A percentile compares a stretch with the other conserved stretches of the same genome.
These are phyloP conservation scores for Flabesymbios commensalis DNA, from an alignment of 2,888 invertebrate species.

Conservation along the genomic window DNA sequence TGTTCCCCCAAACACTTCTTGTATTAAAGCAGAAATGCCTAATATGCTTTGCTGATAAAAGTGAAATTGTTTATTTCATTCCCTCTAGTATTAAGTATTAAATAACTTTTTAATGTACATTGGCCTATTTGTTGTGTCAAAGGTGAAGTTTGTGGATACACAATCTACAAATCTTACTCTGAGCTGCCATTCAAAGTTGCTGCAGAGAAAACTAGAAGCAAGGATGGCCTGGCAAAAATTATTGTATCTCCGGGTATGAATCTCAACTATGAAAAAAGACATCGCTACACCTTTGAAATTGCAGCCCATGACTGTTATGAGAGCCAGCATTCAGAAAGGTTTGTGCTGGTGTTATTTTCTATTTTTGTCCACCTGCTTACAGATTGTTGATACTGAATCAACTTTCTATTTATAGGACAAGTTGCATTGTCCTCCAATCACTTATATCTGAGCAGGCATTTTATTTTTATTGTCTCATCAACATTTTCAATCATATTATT, in stretches of 20 bases:
- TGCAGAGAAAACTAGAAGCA: conserved; percentile 39
- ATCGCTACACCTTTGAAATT: conserved; percentile 94
- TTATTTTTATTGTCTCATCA: too few species aligned
- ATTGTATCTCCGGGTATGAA: conserved; percentile 55
- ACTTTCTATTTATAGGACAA: too few species aligned
- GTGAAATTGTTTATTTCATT: too few species aligned
- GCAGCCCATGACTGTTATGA: conserved; percentile 87
- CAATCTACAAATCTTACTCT: conserved; percentile 40
- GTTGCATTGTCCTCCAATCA: too few species aligned
- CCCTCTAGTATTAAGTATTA: too few species aligned
- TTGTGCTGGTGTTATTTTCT: neutral
- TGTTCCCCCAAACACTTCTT: too few species aligned
- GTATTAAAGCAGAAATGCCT: too few species aligned
- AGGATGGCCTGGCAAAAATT: conserved; percentile 50
- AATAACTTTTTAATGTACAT: neutral
- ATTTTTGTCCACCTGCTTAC: neutral
- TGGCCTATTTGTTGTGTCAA: neutral
- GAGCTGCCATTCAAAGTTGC: conserved; percentile 36
- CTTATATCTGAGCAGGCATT: too few species aligned
- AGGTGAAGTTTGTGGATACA: conserved; percentile 54
- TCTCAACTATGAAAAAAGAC: conserved; percentile 90
- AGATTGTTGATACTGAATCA: too few species aligned
- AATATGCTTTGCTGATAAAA: too few species aligned
- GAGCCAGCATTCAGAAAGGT: conserved; percentile 63
- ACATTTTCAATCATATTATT: too few species aligned